phyloP scores from a whole-genome alignment of 2,888 invertebrate genomes.

The Mactromeris polynyma region DNA sequence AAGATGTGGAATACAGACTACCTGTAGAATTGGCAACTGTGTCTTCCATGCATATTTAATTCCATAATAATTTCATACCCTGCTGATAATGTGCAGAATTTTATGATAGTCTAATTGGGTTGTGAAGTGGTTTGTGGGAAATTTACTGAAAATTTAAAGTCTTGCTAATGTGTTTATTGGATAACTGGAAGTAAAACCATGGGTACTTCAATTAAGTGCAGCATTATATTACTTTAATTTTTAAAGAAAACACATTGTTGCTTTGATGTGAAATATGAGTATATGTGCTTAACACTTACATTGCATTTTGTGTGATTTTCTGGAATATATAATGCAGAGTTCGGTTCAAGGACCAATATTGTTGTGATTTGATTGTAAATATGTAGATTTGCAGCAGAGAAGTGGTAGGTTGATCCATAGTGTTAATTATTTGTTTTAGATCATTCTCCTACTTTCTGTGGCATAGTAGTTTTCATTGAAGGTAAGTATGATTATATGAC shows the following conservation, averaged over 20 bases:
- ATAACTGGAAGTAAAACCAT: not conserved
- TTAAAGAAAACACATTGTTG: not conserved
- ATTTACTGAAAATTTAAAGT: not conserved
- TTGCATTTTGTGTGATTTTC: too few species aligned
- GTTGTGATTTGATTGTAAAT: too few species aligned
- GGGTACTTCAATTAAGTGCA: not conserved
- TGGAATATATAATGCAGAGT: too few species aligned
- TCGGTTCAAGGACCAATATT: too few species aligned
- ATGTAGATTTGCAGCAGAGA: too few species aligned
- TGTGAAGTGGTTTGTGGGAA: not conserved
- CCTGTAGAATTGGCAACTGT: not conserved
- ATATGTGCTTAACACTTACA: not conserved
- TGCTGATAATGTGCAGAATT: not conserved
- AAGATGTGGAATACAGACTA: not conserved
- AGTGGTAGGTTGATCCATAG: too few species aligned
- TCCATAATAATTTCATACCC: conserved; percentile 2
- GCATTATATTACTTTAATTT: not conserved
- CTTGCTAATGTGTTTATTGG: not conserved
- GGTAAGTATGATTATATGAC: too few species aligned
- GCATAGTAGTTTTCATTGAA: too few species aligned
- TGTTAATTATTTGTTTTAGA: too few species aligned
- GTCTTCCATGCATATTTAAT: not conserved
- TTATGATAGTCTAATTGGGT: not conserved
- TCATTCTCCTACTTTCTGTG: too few species aligned
- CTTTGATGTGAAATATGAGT: not conserved